Evolutionary conservation across 1,140 invertebrate species (phyloP).

Genomic region (Drosophila trapezifrons): DNA sequence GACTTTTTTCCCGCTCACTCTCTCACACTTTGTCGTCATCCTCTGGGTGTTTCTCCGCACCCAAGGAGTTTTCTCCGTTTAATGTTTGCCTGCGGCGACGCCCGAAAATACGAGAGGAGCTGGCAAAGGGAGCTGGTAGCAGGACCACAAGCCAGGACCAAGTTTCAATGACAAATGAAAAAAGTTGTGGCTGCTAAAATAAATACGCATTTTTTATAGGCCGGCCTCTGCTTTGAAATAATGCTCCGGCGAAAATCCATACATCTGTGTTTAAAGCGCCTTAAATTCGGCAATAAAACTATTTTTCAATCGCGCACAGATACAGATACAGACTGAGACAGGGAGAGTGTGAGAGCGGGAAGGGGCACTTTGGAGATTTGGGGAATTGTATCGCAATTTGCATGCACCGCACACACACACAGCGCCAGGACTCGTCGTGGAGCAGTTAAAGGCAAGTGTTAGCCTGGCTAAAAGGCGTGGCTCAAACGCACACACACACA

Average conservation of each 20-base stretch:
- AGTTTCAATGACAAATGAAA: constrained; percentile 83
- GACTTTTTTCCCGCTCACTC: constrained; percentile 62
- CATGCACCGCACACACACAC: constrained; percentile 58
- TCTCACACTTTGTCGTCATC: constrained; percentile 19
- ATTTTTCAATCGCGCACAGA: constrained; percentile 55
- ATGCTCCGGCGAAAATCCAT: constrained; percentile 32
- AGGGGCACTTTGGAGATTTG: constrained; percentile 70
- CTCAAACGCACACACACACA: constrained; percentile 12
- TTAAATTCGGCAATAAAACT: constrained; percentile 62
- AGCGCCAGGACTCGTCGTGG: constrained; percentile 21
- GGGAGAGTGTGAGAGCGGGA: neutral
- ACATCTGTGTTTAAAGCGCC: constrained; percentile 34
- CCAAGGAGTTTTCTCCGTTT: constrained; percentile 62
- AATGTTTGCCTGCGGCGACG: constrained; percentile 73
- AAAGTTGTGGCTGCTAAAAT: constrained; percentile 72
- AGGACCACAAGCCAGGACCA: constrained; percentile 51
- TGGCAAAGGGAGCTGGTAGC: constrained; percentile 4
- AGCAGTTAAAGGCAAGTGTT: constrained; percentile 61
- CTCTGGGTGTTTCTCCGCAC: constrained; percentile 9
- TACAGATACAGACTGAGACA: neutral
- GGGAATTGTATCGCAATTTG: constrained; percentile 82
- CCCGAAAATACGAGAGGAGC: constrained; percentile 6
- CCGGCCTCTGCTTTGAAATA: constrained; percentile 27
- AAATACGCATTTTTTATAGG: constrained; percentile 79
- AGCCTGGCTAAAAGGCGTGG: constrained; percentile 33